A percentile compares a stretch with the other conserved stretches of the same genome.
These are phyloP conservation scores for Lamprotornis superbus DNA, from an alignment of 2,113 vertebrate species.

Conservation along the genomic window DNA sequence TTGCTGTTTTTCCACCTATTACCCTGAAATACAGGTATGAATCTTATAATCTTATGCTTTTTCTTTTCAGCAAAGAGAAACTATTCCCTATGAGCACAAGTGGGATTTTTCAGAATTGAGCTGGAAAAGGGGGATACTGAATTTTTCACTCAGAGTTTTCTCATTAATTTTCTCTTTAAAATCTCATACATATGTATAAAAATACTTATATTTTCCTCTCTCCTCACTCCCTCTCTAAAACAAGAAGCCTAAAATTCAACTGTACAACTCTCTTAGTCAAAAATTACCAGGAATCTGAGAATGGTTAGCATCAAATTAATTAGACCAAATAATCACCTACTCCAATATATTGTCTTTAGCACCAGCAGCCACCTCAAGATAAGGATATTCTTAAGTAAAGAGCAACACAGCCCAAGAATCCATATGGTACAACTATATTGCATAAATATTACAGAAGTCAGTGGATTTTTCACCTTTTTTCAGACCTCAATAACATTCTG, in stretches of 20 bases:
- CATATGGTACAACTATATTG: accelerated
- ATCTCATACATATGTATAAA: not conserved
- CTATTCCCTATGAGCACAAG: not conserved
- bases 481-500: not conserved
- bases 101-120: not conserved
- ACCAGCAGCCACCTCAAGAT: not conserved
- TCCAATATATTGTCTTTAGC: not conserved
- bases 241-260: not conserved
- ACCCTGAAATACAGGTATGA: not conserved
- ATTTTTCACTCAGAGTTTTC: not conserved
- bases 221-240: not conserved
- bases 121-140: not conserved
- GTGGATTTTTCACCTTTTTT: not conserved
- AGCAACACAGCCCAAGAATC: not conserved
- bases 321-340: not conserved
- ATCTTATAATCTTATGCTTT: not conserved
- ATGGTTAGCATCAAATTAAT: not conserved
- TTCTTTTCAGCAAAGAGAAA: not conserved
- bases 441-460: not conserved
- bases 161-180: not conserved
- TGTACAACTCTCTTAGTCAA: not conserved
- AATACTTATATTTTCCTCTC: not conserved
- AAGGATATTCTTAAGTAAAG: not conserved
- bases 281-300: not conserved
- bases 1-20: not conserved